Evolutionary conservation across 2,113 vertebrate genomes (phyloP).

Genomic region (Notiomystis cincta): DNA sequence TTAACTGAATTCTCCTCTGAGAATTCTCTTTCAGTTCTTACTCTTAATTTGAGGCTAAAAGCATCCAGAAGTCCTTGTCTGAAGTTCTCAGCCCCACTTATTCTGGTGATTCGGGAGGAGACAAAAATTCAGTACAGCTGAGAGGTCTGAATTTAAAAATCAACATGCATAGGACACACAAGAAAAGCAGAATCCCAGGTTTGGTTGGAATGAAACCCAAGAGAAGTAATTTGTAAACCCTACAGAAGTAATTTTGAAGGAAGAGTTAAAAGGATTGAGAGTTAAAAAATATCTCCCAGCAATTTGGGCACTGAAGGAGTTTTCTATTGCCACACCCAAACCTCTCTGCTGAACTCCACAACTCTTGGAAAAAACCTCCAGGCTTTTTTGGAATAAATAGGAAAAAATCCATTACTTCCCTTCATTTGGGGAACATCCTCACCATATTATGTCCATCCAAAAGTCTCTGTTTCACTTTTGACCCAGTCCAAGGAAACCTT

Average conservation of each 20-base stretch:
- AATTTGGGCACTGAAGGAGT: neutral
- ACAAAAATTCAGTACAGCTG: neutral
- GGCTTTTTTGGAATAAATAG: neutral
- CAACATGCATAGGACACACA: neutral
- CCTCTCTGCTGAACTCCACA: neutral
- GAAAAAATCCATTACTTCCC: neutral
- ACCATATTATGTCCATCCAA: neutral
- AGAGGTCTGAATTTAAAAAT: neutral
- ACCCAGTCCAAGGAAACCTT: neutral
- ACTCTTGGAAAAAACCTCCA: neutral
- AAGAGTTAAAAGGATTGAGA: neutral
- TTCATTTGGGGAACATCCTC: neutral
- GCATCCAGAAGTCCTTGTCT: neutral
- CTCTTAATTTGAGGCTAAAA: neutral
- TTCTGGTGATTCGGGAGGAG: neutral
- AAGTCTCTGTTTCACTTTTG: neutral
- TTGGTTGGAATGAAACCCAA: neutral
- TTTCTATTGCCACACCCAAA: neutral
- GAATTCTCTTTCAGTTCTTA: neutral
- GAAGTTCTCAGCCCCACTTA: neutral
- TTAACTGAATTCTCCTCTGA: neutral
- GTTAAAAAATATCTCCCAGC: neutral
- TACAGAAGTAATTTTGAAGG: neutral
- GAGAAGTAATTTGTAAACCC: neutral
- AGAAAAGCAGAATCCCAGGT: neutral